Evolutionary conservation across 2,888 invertebrate species (phyloP).

Genomic region (Athalia cordata): DNA sequence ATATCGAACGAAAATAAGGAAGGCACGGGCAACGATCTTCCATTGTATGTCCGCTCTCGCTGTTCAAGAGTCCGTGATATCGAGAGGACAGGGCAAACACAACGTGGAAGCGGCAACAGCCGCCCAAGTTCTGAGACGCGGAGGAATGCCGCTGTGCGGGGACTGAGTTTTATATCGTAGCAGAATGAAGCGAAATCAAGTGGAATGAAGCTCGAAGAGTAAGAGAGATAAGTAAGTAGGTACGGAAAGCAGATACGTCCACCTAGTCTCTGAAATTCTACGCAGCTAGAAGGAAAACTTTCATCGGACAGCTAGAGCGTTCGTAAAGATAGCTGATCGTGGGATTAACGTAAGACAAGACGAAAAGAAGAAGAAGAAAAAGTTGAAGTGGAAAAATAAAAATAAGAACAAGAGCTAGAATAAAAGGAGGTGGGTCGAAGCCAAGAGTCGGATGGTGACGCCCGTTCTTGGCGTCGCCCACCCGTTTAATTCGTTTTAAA

Average conservation of each 20-base stretch:
- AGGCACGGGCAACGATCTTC: constrained; percentile 29
- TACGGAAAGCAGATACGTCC: constrained; percentile 31
- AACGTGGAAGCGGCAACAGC: constrained; percentile 41
- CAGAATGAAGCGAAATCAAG: constrained; percentile 53
- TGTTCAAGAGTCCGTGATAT: constrained; percentile 1
- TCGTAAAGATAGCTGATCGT: constrained; percentile 1
- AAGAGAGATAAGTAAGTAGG: constrained; percentile 17
- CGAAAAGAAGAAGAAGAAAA: background rate
- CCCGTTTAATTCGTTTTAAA: constrained; percentile 38
- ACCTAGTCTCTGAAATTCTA: constrained; percentile 11
- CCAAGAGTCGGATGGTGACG: constrained; percentile 44
- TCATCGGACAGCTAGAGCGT: constrained; percentile 17
- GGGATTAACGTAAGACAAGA: constrained; percentile 32
- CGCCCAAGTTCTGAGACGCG: constrained; percentile 49
- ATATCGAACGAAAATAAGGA: constrained; percentile 6
- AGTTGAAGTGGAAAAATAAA: background rate
- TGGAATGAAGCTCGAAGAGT: constrained; percentile 22
- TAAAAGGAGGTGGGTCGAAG: background rate
- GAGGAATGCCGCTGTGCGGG: constrained; percentile 55
- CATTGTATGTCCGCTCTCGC: constrained; percentile 5
- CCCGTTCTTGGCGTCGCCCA: background rate
- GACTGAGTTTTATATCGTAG: constrained; percentile 54
- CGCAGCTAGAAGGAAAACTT: constrained; percentile 15
- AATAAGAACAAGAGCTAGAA: constrained; percentile 15
- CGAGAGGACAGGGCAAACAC: constrained; percentile 38